A percentile compares a stretch with the other conserved stretches of the same genome.
These are phyloP conservation scores for Mustela lutreola DNA, from an alignment of 2,113 vertebrate species.

Conservation along the genomic window DNA sequence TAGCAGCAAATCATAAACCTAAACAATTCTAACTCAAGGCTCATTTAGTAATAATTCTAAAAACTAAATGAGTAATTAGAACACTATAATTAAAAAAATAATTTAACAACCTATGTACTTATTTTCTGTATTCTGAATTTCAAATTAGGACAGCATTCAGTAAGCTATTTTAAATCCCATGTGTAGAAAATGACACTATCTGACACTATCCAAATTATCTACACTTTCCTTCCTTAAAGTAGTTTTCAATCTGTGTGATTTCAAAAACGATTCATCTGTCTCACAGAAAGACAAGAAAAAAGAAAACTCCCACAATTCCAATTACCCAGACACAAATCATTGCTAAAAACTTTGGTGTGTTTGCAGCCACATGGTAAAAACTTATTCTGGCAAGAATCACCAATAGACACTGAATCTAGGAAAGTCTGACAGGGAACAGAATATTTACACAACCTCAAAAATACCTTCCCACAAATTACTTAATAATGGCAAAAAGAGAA, in stretches of 20 bases:
- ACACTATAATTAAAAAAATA: neutral
- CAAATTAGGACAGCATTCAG: slow-evolving; percentile 1
- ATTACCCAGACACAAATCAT: slow-evolving; percentile 9
- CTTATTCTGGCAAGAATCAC: slow-evolving; percentile 28
- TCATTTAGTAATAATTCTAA: slow-evolving; percentile 55
- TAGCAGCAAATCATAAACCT: slow-evolving; percentile 34
- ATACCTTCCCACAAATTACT: slow-evolving; percentile 14
- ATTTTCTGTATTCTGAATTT: slow-evolving; percentile 45
- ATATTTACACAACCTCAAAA: slow-evolving; percentile 52
- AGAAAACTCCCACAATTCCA: slow-evolving; percentile 29
- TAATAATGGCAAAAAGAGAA: slow-evolving; percentile 57
- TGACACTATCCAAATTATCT: slow-evolving; percentile 15
- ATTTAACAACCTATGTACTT: slow-evolving; percentile 41
- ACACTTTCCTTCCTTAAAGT: neutral
- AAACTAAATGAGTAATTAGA: slow-evolving; percentile 24
- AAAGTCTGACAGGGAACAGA: slow-evolving; percentile 14
- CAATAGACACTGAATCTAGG: slow-evolving; percentile 9
- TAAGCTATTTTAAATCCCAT: slow-evolving; percentile 25
- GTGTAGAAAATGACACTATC: slow-evolving; percentile 1
- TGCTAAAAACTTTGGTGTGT: neutral
- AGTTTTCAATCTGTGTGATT: slow-evolving; percentile 27
- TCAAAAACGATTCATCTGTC: slow-evolving; percentile 12
- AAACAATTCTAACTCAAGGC: neutral
- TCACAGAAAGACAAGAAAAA: slow-evolving; percentile 41
- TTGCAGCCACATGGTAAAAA: slow-evolving; percentile 10